These are phyloP conservation scores for Corapipo altera DNA, from an alignment of 2,113 vertebrate genomes.

Conservation along the genomic window DNA sequence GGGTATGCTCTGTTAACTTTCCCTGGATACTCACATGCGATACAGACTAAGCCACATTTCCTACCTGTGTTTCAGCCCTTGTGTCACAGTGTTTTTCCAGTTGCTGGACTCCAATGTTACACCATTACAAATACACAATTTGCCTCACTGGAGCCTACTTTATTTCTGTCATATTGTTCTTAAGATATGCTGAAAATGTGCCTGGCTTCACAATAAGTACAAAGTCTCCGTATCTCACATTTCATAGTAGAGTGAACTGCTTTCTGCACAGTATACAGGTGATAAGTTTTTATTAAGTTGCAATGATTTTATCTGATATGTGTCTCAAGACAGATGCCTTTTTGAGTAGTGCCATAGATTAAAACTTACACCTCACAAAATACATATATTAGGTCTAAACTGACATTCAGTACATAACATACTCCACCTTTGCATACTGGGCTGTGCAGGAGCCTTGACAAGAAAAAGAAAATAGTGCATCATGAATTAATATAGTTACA, in stretches of 20 bases:
- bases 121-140: background rate
- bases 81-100: background rate
- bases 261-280: background rate
- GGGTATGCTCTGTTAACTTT: accelerated
- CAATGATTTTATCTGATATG: background rate
- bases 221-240: background rate
- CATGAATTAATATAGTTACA: background rate
- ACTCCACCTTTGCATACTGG: background rate
- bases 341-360: background rate
- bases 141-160: background rate
- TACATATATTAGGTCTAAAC: background rate
- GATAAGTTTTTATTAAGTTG: constrained; percentile 4
- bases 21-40: background rate
- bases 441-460: background rate
- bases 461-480: background rate
- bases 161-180: background rate
- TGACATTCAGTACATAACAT: background rate
- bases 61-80: background rate
- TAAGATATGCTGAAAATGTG: background rate
- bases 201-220: background rate
- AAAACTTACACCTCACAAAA: background rate
- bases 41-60: background rate
- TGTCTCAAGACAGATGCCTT: background rate
- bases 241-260: background rate
- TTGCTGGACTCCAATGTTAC: background rate